phyloP scores from a whole-genome alignment of 1,140 invertebrate species.

The Drosophila repletoides region DNA sequence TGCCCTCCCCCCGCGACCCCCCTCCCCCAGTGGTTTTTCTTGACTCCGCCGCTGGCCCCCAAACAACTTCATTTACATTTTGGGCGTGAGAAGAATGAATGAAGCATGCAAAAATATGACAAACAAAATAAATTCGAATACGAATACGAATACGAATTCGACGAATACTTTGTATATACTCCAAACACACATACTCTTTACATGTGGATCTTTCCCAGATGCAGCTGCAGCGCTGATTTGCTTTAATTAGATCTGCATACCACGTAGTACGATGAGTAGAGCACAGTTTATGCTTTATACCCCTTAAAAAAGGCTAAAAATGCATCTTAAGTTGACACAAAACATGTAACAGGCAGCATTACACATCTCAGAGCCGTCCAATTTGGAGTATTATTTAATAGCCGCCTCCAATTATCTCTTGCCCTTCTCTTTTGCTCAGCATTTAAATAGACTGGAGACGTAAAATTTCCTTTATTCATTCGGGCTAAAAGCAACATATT shows the following conservation, averaged over 20 bases:
- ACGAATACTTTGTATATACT: neutral
- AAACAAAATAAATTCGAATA: slow-evolving; percentile 30
- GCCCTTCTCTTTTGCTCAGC: too few relatives aligned
- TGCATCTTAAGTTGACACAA: too few relatives aligned
- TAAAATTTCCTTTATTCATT: too few relatives aligned
- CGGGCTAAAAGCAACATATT: too few relatives aligned
- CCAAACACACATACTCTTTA: slow-evolving; percentile 18
- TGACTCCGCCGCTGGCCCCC: slow-evolving; percentile 4
- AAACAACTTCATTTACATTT: slow-evolving; percentile 70
- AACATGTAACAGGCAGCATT: too few relatives aligned
- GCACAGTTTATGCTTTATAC: too few relatives aligned
- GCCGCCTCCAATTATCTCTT: too few relatives aligned
- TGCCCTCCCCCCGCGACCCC: neutral
- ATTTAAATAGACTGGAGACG: too few relatives aligned
- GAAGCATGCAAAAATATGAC: slow-evolving; percentile 38
- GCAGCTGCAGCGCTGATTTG: slow-evolving; percentile 30
- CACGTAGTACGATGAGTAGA: slow-evolving; percentile 7
- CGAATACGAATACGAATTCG: neutral
- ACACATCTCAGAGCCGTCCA: too few relatives aligned
- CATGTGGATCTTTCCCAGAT: slow-evolving; percentile 38
- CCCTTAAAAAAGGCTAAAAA: too few relatives aligned
- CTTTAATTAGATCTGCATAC: slow-evolving; percentile 63
- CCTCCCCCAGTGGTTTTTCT: neutral
- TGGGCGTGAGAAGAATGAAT: slow-evolving; percentile 70
- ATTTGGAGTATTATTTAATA: too few relatives aligned